These are phyloP conservation scores for Drosophila mercatorum DNA, from an alignment of 2,888 invertebrate genomes.

Conservation along the genomic window DNA sequence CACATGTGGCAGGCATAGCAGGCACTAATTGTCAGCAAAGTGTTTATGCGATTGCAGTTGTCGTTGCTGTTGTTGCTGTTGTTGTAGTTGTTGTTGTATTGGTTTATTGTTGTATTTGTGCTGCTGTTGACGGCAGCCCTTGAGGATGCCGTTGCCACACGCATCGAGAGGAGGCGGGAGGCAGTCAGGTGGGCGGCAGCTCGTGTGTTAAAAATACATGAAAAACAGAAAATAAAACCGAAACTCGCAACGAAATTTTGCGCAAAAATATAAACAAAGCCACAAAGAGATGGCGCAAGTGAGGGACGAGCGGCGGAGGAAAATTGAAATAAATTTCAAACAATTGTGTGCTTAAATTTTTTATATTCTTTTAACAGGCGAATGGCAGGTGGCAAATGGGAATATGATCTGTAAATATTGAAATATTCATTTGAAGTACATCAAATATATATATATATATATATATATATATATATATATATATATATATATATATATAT, in stretches of 20 bases:
- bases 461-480: too few species aligned
- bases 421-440: slow-evolving; percentile 7
- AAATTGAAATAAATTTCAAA: slow-evolving; percentile 19
- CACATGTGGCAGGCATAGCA: slow-evolving; percentile 49
- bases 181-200: slow-evolving; percentile 27
- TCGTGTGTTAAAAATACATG: slow-evolving; percentile 70
- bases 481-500: too few species aligned
- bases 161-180: background rate
- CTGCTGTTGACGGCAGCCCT: slow-evolving; percentile 44
- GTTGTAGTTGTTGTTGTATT: slow-evolving; percentile 6
- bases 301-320: too few species aligned
- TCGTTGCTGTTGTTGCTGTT: background rate
- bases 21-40: slow-evolving; percentile 69
- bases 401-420: slow-evolving; percentile 38
- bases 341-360: slow-evolving; percentile 43
- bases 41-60: slow-evolving; percentile 60
- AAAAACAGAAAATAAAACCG: slow-evolving; percentile 38
- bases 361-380: slow-evolving; percentile 29
- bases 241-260: slow-evolving; percentile 55
- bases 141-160: slow-evolving; percentile 41
- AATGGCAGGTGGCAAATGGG: slow-evolving; percentile 10
- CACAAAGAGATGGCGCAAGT: background rate
- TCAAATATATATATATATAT: background rate
- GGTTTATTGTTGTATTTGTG: slow-evolving; percentile 19
- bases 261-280: slow-evolving; percentile 58